phyloP scores from a whole-genome alignment of 2,888 invertebrate genomes.

The Hymenopus coronatus region DNA sequence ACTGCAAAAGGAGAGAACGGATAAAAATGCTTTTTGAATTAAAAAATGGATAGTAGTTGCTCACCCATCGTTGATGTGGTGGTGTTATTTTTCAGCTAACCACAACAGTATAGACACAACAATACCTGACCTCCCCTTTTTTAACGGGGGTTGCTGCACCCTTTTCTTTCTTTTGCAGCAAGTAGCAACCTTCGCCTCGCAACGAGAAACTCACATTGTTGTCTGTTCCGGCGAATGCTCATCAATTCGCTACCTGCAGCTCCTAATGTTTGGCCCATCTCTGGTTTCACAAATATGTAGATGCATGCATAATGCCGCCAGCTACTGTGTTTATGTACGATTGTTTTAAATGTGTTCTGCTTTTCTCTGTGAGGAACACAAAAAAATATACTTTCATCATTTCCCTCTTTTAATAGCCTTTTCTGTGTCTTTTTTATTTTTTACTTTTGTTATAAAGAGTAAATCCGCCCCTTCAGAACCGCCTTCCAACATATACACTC shows the following conservation, averaged over 20 bases:
- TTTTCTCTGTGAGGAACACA: neutral
- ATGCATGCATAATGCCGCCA: neutral
- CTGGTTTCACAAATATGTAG: neutral
- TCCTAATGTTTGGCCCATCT: neutral
- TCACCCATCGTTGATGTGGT: slow-evolving; percentile 16
- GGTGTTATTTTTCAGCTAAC: slow-evolving; percentile 6
- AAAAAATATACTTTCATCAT: slow-evolving; percentile 9
- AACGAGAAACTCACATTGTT: neutral
- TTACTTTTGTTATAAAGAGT: neutral
- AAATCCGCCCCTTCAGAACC: neutral
- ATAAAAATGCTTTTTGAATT: slow-evolving; percentile 13
- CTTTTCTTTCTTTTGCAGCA: neutral
- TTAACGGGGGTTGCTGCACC: neutral
- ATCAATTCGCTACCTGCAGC: neutral
- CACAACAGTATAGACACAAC: slow-evolving; percentile 3
- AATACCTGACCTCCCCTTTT: slow-evolving; percentile 16
- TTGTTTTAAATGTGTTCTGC: slow-evolving; percentile 5
- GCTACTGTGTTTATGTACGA: neutral
- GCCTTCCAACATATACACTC: neutral
- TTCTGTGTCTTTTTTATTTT: neutral
- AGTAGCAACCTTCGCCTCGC: neutral
- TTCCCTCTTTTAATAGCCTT: slow-evolving; percentile 18
- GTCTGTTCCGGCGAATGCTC: slow-evolving; percentile 14
- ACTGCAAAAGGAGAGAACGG: neutral
- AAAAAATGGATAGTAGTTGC: slow-evolving; percentile 4